These are phyloP conservation scores for Sprattus sprattus DNA, from an alignment of 2,113 vertebrate genomes.

Conservation along the genomic window DNA sequence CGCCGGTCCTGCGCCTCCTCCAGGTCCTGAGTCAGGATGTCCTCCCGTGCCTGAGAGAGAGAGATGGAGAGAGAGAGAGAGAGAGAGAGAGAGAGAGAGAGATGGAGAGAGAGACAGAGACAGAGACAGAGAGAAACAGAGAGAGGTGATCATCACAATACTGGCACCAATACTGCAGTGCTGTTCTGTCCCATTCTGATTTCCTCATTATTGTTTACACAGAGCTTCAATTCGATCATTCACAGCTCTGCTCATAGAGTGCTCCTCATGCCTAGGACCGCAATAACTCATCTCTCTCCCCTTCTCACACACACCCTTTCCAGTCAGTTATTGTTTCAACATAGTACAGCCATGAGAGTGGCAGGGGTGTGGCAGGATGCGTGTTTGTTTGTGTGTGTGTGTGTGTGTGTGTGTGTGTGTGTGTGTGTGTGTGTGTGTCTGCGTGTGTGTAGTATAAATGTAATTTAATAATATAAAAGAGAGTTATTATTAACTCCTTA, in stretches of 20 bases:
- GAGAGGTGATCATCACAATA: not conserved
- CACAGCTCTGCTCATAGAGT: too few relatives aligned
- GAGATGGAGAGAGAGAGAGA: not conserved
- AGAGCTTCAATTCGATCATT: too few relatives aligned
- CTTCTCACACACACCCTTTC: too few relatives aligned
- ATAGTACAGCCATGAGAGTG: not conserved
- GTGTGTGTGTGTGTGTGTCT: not conserved
- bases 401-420: conserved; percentile 3
- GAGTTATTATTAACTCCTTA: too few relatives aligned
- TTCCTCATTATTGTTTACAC: not conserved
- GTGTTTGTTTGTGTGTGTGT: not conserved
- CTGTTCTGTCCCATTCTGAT: too few relatives aligned
- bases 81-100: not conserved
- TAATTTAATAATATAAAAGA: too few relatives aligned
- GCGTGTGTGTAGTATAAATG: too few relatives aligned
- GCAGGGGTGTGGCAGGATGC: not conserved
- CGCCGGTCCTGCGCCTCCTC: conserved; percentile 65
- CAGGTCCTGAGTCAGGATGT: conserved; percentile 70
- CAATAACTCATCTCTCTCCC: too few relatives aligned
- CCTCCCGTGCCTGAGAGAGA: conserved; percentile 62
- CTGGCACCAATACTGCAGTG: too few relatives aligned
- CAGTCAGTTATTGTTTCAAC: too few relatives aligned
- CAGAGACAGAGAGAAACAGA: not conserved
- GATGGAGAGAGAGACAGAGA: not conserved
- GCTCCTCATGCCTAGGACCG: too few relatives aligned